phyloP scores from a whole-genome alignment of 2,113 vertebrate species.

The Microcebus griseorufus region DNA sequence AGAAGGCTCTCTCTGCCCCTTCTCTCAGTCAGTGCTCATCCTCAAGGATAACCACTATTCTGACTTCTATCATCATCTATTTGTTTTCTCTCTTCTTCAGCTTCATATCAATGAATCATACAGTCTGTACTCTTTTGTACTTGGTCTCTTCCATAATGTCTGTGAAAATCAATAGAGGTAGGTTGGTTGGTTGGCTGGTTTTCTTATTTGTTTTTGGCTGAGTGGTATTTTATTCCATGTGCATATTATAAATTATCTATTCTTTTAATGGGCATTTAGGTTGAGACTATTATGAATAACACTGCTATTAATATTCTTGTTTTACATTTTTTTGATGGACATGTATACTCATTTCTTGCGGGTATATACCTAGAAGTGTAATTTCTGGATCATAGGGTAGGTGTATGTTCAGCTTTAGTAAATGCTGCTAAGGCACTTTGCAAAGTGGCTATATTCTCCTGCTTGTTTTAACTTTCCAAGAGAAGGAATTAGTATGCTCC shows the following conservation, averaged over 20 bases:
- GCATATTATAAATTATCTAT: neutral
- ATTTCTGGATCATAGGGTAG: neutral
- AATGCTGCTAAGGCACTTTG: constrained; percentile 28
- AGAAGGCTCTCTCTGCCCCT: neutral
- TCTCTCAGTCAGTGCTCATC: neutral
- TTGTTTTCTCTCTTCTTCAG: constrained; percentile 15
- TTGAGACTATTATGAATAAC: neutral
- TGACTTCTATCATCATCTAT: neutral
- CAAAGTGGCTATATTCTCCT: neutral
- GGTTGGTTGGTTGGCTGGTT: neutral
- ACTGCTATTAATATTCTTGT: neutral
- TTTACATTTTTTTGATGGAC: constrained; percentile 17
- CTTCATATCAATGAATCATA: neutral
- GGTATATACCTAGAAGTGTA: neutral
- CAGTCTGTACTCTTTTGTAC: neutral
- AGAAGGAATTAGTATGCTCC: neutral
- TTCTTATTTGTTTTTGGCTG: constrained; percentile 19
- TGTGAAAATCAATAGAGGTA: neutral
- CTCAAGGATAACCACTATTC: constrained; percentile 39
- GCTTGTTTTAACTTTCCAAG: neutral
- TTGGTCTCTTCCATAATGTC: neutral
- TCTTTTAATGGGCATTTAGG: neutral
- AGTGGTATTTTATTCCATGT: neutral
- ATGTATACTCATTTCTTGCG: neutral
- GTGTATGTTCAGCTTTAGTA: neutral